Conservation (phyloP, 1,140 invertebrate species). For the Himalopsyche phryganea region DNA sequence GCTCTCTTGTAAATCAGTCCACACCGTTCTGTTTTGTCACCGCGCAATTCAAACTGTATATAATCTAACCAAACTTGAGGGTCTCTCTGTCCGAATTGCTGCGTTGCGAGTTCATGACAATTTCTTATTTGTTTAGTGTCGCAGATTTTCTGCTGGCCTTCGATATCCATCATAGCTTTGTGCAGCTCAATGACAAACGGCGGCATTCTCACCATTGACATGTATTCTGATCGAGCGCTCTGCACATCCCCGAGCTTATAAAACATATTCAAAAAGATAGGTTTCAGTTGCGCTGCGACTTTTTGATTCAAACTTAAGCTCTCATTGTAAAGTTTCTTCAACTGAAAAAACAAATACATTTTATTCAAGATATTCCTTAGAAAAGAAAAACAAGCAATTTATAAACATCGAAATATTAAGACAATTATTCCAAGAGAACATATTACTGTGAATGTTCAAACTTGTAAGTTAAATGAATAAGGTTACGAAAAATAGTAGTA, state of each 20-base stretch:
- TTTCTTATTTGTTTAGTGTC: constrained; percentile 41
- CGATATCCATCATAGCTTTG: constrained; percentile 52
- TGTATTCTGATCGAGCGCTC: constrained; percentile 46
- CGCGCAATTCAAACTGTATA: constrained; percentile 54
- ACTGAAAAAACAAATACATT: constrained; percentile 32
- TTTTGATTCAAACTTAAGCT: constrained; percentile 39
- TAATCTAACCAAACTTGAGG: constrained; percentile 59
- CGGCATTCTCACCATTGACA: constrained; percentile 40
- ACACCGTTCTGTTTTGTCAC: constrained; percentile 46
- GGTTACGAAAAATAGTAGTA: too few species aligned
- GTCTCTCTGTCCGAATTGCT: constrained; percentile 53
- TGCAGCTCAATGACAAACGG: constrained; percentile 51
- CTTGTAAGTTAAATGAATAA: too few species aligned
- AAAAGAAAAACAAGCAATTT: too few species aligned
- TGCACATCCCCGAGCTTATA: constrained; percentile 41
- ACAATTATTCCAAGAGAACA: too few species aligned
- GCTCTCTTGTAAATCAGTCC: constrained; percentile 50
- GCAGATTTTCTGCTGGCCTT: constrained; percentile 45
- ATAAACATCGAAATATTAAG: too few species aligned
- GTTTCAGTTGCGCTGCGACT: constrained; percentile 47
- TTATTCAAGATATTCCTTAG: too few species aligned
- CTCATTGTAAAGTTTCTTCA: constrained; percentile 48
- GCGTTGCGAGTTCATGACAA: constrained; percentile 46
- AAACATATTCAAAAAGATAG: constrained; percentile 50
- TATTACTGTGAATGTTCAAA: too few species aligned